Base-by-base conservation (phyloP, 2,113 vertebrate genomes). In the Axis porcinus region DNA sequence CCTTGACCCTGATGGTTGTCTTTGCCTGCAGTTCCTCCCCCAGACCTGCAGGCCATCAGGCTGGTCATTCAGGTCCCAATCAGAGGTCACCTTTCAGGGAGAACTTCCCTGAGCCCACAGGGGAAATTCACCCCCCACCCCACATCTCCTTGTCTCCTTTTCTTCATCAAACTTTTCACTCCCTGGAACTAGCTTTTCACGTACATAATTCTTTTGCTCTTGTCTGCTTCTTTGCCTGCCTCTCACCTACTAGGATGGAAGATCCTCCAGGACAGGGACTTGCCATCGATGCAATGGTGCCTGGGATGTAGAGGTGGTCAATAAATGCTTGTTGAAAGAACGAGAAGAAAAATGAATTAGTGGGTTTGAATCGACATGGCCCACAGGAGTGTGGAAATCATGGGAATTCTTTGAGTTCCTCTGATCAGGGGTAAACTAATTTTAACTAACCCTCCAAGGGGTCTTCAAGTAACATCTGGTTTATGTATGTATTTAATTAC, bases 371-470 rank as follows among this genome's bases (percentile, higher is more conserved):
- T 21, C 36, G 50, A 47, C 40, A 50, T 2, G 36, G n/a, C 54
- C n/a, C 43, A 52, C 5, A 30, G 16, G 45, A 91, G 19, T 57
- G 36, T 25, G 70, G 45, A 43, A 64, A 60, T 52, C 19, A 9
- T 27, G 30, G 84, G 15, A 50, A 45, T 81, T 52, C 27, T 96
- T 45, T 57, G 82, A 93, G 86, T 14, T 79, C 30, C 74, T 87
- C 25, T 50, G 47, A 76, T 76, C 83, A 50, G 36, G 27, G 40
- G 43, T 92, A 70, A 97, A 62, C 78, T 78, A 83, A 62, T 90
- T 97, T 94, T 95, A 76, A 88, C 89, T 43, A 67, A 83, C 67
- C 82, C 89, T 86, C 86, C 23, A 81, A 95, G 57, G 81, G 90
- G 28, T 84, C 47, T 70, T 54, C 55, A 91, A 94, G 86, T 47